Evolutionary conservation across 92 coral and sea anemone species (phyloP).

Genomic region (Heteractis magnifica): DNA sequence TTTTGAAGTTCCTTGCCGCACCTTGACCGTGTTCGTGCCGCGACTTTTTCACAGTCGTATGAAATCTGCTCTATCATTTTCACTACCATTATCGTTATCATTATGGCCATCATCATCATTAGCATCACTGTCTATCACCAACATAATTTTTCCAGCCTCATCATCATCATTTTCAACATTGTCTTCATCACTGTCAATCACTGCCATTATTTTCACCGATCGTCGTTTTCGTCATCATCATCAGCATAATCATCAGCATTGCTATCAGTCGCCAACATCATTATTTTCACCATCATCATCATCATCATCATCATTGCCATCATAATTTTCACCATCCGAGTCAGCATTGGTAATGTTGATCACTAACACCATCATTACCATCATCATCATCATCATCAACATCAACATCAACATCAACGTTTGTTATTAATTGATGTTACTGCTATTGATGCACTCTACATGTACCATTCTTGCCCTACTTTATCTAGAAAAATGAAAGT

Average conservation of each 20-base stretch:
- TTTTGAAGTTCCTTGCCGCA: too few species aligned
- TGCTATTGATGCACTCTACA: neutral
- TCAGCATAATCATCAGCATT: neutral
- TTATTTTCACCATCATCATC: neutral
- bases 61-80: neutral
- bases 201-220: neutral
- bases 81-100: neutral
- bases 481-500: constrained; percentile 22
- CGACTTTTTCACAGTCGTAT: too few species aligned
- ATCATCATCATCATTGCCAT: neutral
- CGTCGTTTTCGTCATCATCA: neutral
- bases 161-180: neutral
- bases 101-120: neutral
- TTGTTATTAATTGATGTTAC: neutral
- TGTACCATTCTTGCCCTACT: neutral
- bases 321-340: neutral
- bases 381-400: neutral
- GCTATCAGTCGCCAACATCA: neutral
- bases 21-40: too few species aligned
- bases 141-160: neutral
- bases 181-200: neutral
- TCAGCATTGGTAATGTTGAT: too few species aligned
- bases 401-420: neutral
- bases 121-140: neutral
- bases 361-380: neutral